Conservation (phyloP, 2,888 invertebrate species). For the Taenaris catops region DNA sequence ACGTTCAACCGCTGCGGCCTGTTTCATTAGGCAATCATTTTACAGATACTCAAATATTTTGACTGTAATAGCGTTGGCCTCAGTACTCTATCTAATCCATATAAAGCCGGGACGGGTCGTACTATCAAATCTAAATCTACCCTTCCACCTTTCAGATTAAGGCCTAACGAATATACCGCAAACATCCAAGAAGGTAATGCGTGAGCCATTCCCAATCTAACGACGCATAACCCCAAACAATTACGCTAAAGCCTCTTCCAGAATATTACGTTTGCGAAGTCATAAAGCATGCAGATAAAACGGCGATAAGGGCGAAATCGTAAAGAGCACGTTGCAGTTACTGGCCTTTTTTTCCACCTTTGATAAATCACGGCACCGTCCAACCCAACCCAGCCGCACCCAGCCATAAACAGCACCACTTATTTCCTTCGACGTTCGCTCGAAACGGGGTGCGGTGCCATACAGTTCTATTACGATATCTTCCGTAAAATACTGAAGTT, state of each 20-base stretch:
- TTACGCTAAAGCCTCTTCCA: conserved; percentile 16
- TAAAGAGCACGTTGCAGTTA: conserved; percentile 21
- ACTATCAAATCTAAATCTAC: too few relatives aligned
- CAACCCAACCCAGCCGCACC: conserved; percentile 55
- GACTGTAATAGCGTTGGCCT: too few relatives aligned
- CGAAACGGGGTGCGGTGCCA: conserved; percentile 55
- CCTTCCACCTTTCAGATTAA: too few relatives aligned
- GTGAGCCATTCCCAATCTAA: conserved; percentile 1
- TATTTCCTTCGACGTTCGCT: conserved; percentile 61
- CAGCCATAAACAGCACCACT: conserved; percentile 52
- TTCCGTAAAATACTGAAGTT: too few relatives aligned
- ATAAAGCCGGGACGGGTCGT: too few relatives aligned
- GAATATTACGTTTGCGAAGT: conserved; percentile 17
- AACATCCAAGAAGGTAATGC: neutral
- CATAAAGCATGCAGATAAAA: conserved; percentile 22
- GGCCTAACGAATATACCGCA: neutral
- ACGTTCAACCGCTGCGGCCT: too few relatives aligned
- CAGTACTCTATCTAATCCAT: too few relatives aligned
- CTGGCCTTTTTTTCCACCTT: conserved; percentile 23
- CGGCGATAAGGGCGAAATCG: conserved; percentile 21
- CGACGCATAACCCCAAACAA: conserved; percentile 5
- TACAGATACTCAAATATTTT: too few relatives aligned
- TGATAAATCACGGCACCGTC: conserved; percentile 57
- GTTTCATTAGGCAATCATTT: too few relatives aligned
- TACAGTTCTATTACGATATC: conserved; percentile 55